Percentiles rank a stretch among this genome's conserved stretches.
These are phyloP conservation scores for Rhingia rostrata DNA, from an alignment of 2,888 invertebrate species.

Conservation along the genomic window DNA sequence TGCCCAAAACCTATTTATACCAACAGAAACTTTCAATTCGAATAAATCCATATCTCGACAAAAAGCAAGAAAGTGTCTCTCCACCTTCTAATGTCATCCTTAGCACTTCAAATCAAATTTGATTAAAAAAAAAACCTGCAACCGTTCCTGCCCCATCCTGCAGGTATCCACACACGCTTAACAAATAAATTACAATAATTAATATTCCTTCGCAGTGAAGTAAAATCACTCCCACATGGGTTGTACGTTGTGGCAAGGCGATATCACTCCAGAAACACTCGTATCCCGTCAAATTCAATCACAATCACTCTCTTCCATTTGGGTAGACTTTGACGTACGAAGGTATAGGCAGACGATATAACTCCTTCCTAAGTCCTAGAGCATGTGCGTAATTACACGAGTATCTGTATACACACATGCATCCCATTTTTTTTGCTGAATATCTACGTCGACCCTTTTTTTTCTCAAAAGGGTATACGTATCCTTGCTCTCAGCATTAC, in stretches of 20 bases:
- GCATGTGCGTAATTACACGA: conserved; percentile 45
- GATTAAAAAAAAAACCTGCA: conserved; percentile 8
- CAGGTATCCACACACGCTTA: conserved; percentile 38
- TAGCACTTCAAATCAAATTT: conserved; percentile 32
- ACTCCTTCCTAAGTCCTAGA: conserved; percentile 38
- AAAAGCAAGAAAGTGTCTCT: conserved; percentile 13
- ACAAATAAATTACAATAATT: conserved; percentile 71
- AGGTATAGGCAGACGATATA: conserved; percentile 62
- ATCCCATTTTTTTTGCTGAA: background rate
- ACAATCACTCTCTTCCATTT: conserved; percentile 71
- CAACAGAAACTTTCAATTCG: too few species aligned
- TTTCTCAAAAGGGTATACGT: conserved; percentile 44
- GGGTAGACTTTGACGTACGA: conserved; percentile 61
- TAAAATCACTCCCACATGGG: conserved; percentile 46
- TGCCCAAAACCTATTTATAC: too few species aligned
- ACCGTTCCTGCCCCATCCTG: background rate
- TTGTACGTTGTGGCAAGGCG: conserved; percentile 42
- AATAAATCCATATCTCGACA: too few species aligned
- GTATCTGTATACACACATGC: conserved; percentile 10
- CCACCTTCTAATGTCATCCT: background rate
- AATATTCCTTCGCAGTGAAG: conserved; percentile 40
- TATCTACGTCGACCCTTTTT: conserved; percentile 53
- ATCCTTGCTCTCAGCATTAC: conserved; percentile 47
- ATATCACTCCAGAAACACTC: conserved; percentile 60
- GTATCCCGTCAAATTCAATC: conserved; percentile 70